Evolutionary conservation across 2,888 invertebrate species (phyloP).

Genomic region (Eupelmus urozonus): DNA sequence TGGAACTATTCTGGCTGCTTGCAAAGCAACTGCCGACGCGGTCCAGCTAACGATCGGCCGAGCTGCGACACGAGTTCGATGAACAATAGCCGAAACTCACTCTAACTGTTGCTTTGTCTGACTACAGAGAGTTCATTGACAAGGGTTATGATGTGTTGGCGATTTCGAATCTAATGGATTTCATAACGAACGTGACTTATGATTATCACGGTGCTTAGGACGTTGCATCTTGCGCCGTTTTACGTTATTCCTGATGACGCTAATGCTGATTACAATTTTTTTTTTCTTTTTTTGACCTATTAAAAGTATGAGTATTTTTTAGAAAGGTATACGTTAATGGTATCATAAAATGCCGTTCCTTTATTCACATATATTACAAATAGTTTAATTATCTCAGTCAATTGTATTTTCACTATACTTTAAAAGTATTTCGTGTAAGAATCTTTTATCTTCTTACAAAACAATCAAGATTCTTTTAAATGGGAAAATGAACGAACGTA

Average conservation of each 20-base stretch:
- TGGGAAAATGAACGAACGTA: too few species aligned
- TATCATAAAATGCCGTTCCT: too few species aligned
- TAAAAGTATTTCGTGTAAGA: too few species aligned
- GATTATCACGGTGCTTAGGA: slow-evolving; percentile 95
- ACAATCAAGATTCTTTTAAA: too few species aligned
- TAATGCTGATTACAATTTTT: slow-evolving; percentile 88
- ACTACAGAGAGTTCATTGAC: slow-evolving; percentile 93
- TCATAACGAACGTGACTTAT: slow-evolving; percentile 91
- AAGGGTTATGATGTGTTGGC: slow-evolving; percentile 88
- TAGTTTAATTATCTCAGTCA: too few species aligned
- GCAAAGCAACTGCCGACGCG: slow-evolving; percentile 93
- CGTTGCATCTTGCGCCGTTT: slow-evolving; percentile 90
- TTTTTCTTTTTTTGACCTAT: too few species aligned
- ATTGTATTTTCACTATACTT: too few species aligned
- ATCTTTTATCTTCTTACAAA: too few species aligned
- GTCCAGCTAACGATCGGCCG: slow-evolving; percentile 87
- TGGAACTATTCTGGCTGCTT: slow-evolving; percentile 97
- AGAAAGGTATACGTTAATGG: too few species aligned
- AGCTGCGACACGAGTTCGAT: slow-evolving; percentile 82
- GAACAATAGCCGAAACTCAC: slow-evolving; percentile 83
- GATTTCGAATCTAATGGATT: slow-evolving; percentile 85
- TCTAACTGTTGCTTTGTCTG: slow-evolving; percentile 90
- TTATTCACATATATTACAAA: too few species aligned
- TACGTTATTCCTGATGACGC: slow-evolving; percentile 83
- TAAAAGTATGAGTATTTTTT: too few species aligned